Percentiles rank a stretch among this genome's conserved stretches.
Evolutionary conservation across 2,113 vertebrate genomes (phyloP).

Genomic region (Pterocles orientalis): DNA sequence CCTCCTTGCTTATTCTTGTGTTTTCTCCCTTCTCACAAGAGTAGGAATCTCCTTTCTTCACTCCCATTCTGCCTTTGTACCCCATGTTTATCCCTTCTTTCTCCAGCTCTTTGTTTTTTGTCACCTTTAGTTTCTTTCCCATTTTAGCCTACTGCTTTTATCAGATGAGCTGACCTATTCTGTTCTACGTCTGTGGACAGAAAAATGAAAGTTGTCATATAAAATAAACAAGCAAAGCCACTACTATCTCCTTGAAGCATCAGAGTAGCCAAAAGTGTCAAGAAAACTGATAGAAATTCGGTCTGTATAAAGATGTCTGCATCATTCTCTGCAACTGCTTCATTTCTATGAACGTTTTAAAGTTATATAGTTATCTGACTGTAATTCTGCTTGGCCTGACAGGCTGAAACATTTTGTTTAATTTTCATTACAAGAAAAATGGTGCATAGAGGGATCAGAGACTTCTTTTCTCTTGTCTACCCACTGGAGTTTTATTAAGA

Average conservation of each 20-base stretch:
- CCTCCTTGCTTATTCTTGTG: background rate
- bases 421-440: background rate
- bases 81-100: background rate
- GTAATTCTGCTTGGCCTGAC: background rate
- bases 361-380: background rate
- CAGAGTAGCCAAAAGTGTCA: rapidly evolving
- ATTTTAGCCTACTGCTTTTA: background rate
- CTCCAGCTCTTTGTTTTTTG: background rate
- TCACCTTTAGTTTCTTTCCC: background rate
- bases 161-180: background rate
- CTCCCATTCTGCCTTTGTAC: background rate
- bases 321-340: background rate
- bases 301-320: background rate
- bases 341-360: background rate
- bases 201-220: background rate
- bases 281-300: background rate
- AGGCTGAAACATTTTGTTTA: background rate
- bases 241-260: background rate
- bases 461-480: background rate
- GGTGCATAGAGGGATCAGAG: background rate
- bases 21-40: background rate
- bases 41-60: background rate
- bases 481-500: background rate
- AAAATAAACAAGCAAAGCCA: background rate
- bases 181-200: background rate